Base-by-base conservation (phyloP, 2,797 vertebrate species). In the Phoxinus dragarum region DNA sequence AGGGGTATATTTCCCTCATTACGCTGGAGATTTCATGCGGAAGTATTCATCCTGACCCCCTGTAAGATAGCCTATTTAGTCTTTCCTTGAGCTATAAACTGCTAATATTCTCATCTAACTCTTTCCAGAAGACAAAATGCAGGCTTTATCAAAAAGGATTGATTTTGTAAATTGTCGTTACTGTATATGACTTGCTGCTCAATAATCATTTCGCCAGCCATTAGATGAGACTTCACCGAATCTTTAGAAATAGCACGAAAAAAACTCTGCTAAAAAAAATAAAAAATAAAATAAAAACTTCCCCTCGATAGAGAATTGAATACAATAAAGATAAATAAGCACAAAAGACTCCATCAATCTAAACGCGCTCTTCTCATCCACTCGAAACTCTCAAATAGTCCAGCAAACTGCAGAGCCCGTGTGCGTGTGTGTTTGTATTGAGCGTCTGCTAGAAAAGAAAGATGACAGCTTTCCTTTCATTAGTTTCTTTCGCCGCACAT, bases 301-400 rank as follows among this genome's bases (percentile, higher is more conserved):
- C 34, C 59, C 16, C 10, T 76, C 71, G 38, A 79, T 69, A 71
- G 7, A 61, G 38, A 84, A 79, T 11, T 61, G 66, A 84, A 84
- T 61, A 36, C 52, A 78, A 47, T 75, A 83, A 68, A 40, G 47
- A 84, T 47, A 84, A 68, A 56, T 54, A 36, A 79, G 74, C 75
- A 84, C 75, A 84, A 84, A 69, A 78, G 74, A 14, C 36, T 71
- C 66, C 38, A 84, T 84, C 74, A 84, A 61, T 78, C 40, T 84
- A 69, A 84, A 77, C 11, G 11, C 47, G n/a, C 73, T 59, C 42
- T 84, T 77, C 82, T 77, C 36, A 61, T 84, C 75, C 66, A 78
- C 83, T 84, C 40, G 7, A 79, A 69, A 34, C 66, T 7, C 81
- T 77, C 19, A 14, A 71, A 84, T 38, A 69, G 27, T 84, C 66